Conservation (phyloP, 2,113 vertebrate species). For the Rana temporaria region DNA sequence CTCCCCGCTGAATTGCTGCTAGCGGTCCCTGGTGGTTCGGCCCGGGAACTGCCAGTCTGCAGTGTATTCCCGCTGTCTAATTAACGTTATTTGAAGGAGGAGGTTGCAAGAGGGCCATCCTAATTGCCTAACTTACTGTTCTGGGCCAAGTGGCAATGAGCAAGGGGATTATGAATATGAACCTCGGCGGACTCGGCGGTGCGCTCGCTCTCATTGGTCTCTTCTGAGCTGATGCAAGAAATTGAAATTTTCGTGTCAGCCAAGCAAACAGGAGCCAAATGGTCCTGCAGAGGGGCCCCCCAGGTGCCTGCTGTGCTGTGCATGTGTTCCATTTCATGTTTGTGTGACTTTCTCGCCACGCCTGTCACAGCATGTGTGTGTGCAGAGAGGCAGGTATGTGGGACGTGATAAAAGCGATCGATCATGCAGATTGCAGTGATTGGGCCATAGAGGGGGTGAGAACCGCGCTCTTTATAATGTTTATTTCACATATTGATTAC, state of each 20-base stretch:
- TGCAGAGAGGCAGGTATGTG: too few relatives aligned
- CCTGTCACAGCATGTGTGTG: too few relatives aligned
- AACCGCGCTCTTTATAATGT: background rate
- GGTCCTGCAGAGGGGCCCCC: background rate
- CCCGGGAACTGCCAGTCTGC: conserved; percentile 17
- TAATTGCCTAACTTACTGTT: conserved; percentile 35
- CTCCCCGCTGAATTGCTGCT: background rate
- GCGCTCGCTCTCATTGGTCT: background rate
- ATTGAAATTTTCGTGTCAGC: conserved; percentile 36
- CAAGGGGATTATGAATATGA: conserved; percentile 1
- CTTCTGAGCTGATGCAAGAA: conserved; percentile 50
- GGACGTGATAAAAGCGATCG: too few relatives aligned
- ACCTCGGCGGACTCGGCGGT: background rate
- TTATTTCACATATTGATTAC: too few relatives aligned
- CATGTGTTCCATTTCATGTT: too few relatives aligned
- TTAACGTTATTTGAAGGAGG: conserved; percentile 18
- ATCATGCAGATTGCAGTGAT: background rate
- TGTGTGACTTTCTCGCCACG: too few relatives aligned
- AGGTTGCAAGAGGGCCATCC: conserved; percentile 37
- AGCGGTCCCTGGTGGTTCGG: background rate
- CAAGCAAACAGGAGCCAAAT: background rate
- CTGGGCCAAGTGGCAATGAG: conserved; percentile 4
- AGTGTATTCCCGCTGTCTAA: conserved; percentile 28
- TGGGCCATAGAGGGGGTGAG: background rate
- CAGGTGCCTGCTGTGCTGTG: too few relatives aligned